phyloP scores from a whole-genome alignment of 2,797 vertebrate genomes.

The Pangasius mekongensis region DNA sequence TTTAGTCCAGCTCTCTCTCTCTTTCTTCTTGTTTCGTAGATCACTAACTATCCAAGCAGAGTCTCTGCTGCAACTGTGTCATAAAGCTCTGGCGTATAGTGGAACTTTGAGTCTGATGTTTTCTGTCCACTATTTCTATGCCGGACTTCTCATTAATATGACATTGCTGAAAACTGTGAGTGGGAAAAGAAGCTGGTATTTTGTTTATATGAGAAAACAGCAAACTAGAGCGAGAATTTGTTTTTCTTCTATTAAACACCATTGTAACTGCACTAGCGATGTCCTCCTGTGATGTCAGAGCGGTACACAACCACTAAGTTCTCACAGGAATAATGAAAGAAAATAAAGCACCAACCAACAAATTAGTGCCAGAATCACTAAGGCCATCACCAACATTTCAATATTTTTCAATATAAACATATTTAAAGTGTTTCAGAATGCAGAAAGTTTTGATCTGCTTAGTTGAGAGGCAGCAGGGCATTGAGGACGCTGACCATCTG shows the following conservation, averaged over 20 bases:
- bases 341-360: background rate
- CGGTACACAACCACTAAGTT: background rate
- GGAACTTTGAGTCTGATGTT: background rate
- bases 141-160: background rate
- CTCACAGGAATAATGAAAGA: background rate
- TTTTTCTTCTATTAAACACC: background rate
- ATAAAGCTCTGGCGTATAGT: background rate
- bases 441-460: background rate
- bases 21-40: background rate
- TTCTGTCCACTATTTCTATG: background rate
- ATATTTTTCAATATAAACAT: background rate
- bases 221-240: background rate
- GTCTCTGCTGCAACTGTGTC: background rate
- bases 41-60: background rate
- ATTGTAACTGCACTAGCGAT: background rate
- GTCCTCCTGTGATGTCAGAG: background rate
- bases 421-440: background rate
- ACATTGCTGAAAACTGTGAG: background rate
- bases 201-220: background rate
- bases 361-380: background rate
- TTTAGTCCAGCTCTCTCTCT: background rate
- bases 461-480: background rate
- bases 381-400: background rate
- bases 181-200: background rate
- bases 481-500: background rate